Conservation (phyloP, 2,113 vertebrate genomes). For the Pangasianodon hypophthalmus region DNA sequence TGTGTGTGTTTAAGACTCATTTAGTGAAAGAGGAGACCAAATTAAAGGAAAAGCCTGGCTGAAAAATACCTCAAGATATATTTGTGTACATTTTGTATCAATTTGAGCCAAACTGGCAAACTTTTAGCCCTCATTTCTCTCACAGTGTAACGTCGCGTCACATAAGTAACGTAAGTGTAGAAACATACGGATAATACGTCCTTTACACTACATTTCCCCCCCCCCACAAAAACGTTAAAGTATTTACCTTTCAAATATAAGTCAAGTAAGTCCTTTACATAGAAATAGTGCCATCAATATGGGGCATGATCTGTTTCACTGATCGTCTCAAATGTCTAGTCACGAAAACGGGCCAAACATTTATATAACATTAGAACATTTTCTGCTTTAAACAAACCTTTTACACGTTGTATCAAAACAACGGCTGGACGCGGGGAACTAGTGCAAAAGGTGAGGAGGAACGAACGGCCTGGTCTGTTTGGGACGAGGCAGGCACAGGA, state of each 20-base stretch:
- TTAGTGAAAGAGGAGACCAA: not conserved
- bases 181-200: constrained; percentile 61
- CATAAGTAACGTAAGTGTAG: constrained; percentile 60
- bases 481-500: constrained; percentile 91
- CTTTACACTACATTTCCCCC: not conserved
- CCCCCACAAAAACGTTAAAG: not conserved
- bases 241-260: constrained; percentile 59
- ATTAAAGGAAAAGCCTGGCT: not conserved
- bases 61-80: not conserved
- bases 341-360: constrained; percentile 76
- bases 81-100: not conserved
- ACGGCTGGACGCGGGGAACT: constrained; percentile 88
- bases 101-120: not conserved
- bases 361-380: constrained; percentile 67
- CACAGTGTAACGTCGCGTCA: constrained; percentile 51
- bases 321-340: constrained; percentile 74
- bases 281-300: constrained; percentile 82
- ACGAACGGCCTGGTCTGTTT: constrained; percentile 84
- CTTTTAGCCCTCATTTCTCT: constrained; percentile 63
- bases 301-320: constrained; percentile 75
- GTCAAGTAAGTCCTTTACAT: constrained; percentile 70
- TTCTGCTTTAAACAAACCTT: constrained; percentile 75
- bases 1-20: not conserved
- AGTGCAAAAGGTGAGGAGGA: constrained; percentile 85
- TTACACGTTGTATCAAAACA: constrained; percentile 78